A percentile compares a stretch with the other conserved stretches of the same genome.
Evolutionary conservation across 2,797 vertebrate genomes (phyloP).

Genomic region (Gila robusta): DNA sequence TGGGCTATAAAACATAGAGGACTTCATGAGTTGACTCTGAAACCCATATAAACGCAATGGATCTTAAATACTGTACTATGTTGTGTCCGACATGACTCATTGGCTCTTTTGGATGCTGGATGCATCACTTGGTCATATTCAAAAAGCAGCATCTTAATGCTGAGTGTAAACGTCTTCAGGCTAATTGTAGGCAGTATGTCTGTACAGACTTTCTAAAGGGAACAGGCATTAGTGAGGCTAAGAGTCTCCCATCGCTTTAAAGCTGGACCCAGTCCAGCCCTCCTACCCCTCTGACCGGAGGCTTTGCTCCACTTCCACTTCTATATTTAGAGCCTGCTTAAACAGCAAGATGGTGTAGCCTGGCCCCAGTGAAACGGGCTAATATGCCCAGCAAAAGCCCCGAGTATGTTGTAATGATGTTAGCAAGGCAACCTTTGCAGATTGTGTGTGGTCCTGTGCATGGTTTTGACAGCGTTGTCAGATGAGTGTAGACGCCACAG

Average conservation of each 20-base stretch:
- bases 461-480: constrained; percentile 16
- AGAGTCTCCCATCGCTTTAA: constrained; percentile 50
- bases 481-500: constrained; percentile 28
- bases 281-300: constrained; percentile 70
- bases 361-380: constrained; percentile 55
- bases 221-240: constrained; percentile 59
- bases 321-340: constrained; percentile 60
- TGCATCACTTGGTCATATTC: constrained; percentile 4
- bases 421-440: constrained; percentile 8
- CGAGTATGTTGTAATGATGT: constrained; percentile 11
- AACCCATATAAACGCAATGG: neutral
- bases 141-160: neutral
- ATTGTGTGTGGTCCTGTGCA: neutral
- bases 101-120: neutral
- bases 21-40: neutral
- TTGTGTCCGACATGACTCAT: neutral
- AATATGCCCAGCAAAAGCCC: constrained; percentile 53
- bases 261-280: constrained; percentile 65
- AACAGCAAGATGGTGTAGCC: constrained; percentile 61
- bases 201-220: constrained; percentile 57
- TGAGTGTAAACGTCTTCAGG: constrained; percentile 24
- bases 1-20: neutral
- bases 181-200: constrained; percentile 40
- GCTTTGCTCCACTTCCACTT: constrained; percentile 68
- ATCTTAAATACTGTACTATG: neutral